Evolutionary conservation across 2,888 invertebrate genomes (phyloP).

Genomic region (Quadroppia sp.): DNA sequence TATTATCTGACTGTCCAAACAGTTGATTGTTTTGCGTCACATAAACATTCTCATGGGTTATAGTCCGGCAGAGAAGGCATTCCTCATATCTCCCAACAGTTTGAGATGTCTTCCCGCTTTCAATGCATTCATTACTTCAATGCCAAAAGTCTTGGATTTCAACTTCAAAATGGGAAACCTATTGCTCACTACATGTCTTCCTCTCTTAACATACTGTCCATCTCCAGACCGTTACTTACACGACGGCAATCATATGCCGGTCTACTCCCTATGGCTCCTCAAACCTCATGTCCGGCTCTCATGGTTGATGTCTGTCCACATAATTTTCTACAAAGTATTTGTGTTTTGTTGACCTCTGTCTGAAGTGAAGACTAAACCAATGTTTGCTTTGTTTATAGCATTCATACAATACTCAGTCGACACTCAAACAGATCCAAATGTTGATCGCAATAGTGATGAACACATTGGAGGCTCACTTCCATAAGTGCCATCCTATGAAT

Average conservation of each 20-base stretch:
- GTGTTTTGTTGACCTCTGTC: too few species aligned
- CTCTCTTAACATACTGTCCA: slow-evolving; percentile 73
- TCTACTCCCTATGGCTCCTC: slow-evolving; percentile 80
- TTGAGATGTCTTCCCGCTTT: slow-evolving; percentile 88
- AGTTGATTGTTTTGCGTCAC: slow-evolving; percentile 83
- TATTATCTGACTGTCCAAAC: slow-evolving; percentile 51
- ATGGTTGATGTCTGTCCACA: slow-evolving; percentile 88
- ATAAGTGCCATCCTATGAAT: slow-evolving; percentile 79
- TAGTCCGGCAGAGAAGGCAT: slow-evolving; percentile 81
- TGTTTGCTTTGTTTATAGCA: slow-evolving; percentile 51
- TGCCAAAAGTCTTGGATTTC: slow-evolving; percentile 85
- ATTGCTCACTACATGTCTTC: slow-evolving; percentile 77
- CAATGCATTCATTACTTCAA: slow-evolving; percentile 87
- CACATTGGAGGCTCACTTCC: slow-evolving; percentile 78
- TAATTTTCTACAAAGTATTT: slow-evolving; percentile 86
- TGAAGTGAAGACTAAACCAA: neutral
- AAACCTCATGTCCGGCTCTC: slow-evolving; percentile 80
- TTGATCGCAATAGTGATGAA: slow-evolving; percentile 84
- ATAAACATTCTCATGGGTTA: slow-evolving; percentile 87
- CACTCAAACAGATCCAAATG: slow-evolving; percentile 64
- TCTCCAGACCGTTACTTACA: slow-evolving; percentile 63
- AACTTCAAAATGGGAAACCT: slow-evolving; percentile 89
- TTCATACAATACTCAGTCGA: slow-evolving; percentile 55
- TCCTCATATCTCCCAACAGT: slow-evolving; percentile 81
- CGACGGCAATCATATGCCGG: slow-evolving; percentile 60